Base-by-base conservation (phyloP, 2,888 invertebrate species). In the Drosophila meridiana region DNA sequence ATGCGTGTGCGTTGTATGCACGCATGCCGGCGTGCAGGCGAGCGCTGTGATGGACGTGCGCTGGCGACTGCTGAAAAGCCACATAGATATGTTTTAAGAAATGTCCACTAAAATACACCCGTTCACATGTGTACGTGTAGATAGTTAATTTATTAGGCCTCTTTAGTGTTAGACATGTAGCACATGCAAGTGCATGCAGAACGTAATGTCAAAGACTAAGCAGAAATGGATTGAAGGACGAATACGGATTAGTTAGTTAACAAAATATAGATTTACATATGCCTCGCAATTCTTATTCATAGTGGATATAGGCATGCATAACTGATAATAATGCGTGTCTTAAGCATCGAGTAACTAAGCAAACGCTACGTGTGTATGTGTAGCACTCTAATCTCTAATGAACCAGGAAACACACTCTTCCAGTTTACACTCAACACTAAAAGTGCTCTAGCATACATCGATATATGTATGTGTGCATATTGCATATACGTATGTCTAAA, bases 241-340 rank as follows among this genome's bases (percentile, higher is more conserved):
- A 38, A 42, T 61, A 64, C 38, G n/a, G 45, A 62, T 6, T 62
- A 81, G 63, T 36, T 68, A 55, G 28, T 9, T 55, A 53, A 13
- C 2, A 28, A 14, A 55, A 28, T 9, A 5, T 53, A 58, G 60
- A 64, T 67, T 59, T 52, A 76, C 60, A 50, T 38, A 67, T 71
- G 87, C 84, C 84, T 85, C 84, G 84, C 89, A 89, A 65, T 62
- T 36, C 57, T 55, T 47, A 71, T 69, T 65, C 63, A 69, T 57
- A 47, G 56, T 58, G 64, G 9, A 28, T 38, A 28, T 8, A 26
- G 32, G 28, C 14, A 14, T 9, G 40, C 34, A 38, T 52, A 42
- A 57, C 30, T 43, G 42, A 42, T 36, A 26, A 73, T 40, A 50
- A 34, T 34, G 5, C 28, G 38, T 57, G 43, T 57, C 56, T 40